A percentile compares a stretch with the other conserved stretches of the same genome.
These are phyloP conservation scores for Myripristis jacobus DNA, from an alignment of 2,797 vertebrate genomes.

Conservation along the genomic window DNA sequence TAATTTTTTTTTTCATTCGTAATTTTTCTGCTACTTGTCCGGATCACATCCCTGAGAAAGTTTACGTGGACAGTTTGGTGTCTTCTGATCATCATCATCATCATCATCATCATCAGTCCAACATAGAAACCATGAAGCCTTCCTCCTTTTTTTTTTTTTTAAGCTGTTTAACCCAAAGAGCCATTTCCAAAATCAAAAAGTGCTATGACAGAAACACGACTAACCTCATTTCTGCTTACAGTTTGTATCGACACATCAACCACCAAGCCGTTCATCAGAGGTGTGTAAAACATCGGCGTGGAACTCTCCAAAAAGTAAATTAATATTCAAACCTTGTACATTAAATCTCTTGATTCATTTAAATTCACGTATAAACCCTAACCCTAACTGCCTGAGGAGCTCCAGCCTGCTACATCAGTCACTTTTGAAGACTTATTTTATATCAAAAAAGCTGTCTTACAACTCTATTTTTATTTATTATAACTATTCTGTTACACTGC, in stretches of 20 bases:
- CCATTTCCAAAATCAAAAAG: constrained; percentile 58
- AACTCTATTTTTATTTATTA: too few species aligned
- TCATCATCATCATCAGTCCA: constrained; percentile 7
- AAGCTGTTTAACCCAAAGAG: constrained; percentile 33
- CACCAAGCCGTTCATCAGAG: constrained; percentile 26
- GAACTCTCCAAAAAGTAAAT: constrained; percentile 28
- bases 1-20: too few species aligned
- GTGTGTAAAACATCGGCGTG: constrained; percentile 36
- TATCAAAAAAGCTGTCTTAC: too few species aligned
- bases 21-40: constrained; percentile 30
- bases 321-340: constrained; percentile 3
- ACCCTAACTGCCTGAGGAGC: too few species aligned
- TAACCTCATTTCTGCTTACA: constrained; percentile 20
- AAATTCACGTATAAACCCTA: constrained; percentile 18
- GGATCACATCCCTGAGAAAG: constrained; percentile 77
- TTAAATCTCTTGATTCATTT: not conserved
- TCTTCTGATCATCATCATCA: constrained; percentile 39
- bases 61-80: constrained; percentile 17
- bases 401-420: too few species aligned
- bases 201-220: constrained; percentile 51
- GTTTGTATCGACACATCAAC: constrained; percentile 30
- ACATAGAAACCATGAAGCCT: not conserved
- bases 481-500: too few species aligned
- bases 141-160: constrained; percentile 11
- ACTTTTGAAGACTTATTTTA: too few species aligned